These are phyloP conservation scores for Momotus momota DNA, from an alignment of 2,797 vertebrate genomes.

Conservation along the genomic window DNA sequence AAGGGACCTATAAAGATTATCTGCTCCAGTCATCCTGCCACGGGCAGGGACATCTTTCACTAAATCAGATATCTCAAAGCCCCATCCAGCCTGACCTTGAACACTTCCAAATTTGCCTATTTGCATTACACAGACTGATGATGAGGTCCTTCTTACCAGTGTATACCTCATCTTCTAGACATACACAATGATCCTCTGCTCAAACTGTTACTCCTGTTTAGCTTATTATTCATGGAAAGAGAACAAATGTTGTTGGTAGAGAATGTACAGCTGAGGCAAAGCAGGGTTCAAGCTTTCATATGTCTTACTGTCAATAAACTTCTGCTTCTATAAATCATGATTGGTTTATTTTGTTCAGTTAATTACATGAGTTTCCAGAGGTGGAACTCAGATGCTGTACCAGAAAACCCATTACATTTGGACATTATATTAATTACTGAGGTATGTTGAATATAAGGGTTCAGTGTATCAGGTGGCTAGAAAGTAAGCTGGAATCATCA, in stretches of 20 bases:
- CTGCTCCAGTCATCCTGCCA: neutral
- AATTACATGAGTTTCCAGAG: neutral
- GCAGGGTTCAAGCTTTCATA: neutral
- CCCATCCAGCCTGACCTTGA: accelerated
- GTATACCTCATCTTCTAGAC: neutral
- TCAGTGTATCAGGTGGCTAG: slow-evolving; percentile 18
- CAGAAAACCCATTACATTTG: slow-evolving; percentile 6
- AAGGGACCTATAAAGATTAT: neutral
- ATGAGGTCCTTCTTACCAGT: neutral
- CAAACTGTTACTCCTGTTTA: neutral
- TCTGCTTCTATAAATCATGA: neutral
- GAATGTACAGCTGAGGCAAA: neutral
- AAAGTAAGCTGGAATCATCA: slow-evolving; percentile 34
- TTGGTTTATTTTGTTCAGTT: neutral
- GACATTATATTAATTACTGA: slow-evolving; percentile 24
- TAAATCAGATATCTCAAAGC: neutral
- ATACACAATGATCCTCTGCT: neutral
- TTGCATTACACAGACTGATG: neutral
- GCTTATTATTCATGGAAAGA: neutral
- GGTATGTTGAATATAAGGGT: neutral
- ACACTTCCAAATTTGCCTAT: neutral
- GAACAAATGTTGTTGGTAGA: neutral
- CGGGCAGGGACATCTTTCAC: neutral
- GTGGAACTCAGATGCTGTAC: neutral
- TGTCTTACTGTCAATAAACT: neutral